Evolutionary conservation across 1,140 invertebrate species (phyloP).

Genomic region (Sesamia nonagrioides): DNA sequence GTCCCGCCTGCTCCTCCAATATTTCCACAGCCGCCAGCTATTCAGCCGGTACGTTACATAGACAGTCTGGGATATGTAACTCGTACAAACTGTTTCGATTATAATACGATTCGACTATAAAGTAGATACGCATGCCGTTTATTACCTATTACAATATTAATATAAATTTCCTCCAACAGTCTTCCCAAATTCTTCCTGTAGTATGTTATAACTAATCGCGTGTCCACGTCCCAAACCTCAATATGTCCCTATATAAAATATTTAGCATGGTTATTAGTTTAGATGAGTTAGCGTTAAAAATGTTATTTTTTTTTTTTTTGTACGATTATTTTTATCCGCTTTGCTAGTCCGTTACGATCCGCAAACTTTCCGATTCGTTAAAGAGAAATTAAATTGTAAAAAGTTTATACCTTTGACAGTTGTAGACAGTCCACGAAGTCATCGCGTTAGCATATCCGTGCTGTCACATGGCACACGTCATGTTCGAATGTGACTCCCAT

Average conservation of each 20-base stretch:
- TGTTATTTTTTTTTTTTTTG: conserved; percentile 42
- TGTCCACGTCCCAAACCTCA: conserved; percentile 19
- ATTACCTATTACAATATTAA: background rate
- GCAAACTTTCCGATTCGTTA: background rate
- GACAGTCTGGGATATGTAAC: conserved; percentile 4
- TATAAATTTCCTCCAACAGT: background rate
- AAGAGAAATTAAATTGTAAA: background rate
- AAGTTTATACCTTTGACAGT: background rate
- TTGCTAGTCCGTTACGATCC: conserved; percentile 38
- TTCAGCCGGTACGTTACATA: background rate
- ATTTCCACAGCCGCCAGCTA: background rate
- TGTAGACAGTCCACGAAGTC: background rate
- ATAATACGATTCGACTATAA: conserved; percentile 4
- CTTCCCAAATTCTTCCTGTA: conserved; percentile 14
- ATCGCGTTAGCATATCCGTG: background rate
- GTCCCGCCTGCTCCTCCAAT: no score
- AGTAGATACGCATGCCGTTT: background rate
- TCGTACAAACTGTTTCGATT: conserved; percentile 17
- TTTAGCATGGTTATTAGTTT: conserved; percentile 38
- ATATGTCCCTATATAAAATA: background rate
- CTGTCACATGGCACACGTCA: background rate
- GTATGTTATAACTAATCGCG: background rate
- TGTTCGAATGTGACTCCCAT: background rate
- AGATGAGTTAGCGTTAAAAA: conserved; percentile 37
- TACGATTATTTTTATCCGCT: conserved; percentile 29